Conservation (phyloP, 2,888 invertebrate genomes). For the Arge pagana region DNA sequence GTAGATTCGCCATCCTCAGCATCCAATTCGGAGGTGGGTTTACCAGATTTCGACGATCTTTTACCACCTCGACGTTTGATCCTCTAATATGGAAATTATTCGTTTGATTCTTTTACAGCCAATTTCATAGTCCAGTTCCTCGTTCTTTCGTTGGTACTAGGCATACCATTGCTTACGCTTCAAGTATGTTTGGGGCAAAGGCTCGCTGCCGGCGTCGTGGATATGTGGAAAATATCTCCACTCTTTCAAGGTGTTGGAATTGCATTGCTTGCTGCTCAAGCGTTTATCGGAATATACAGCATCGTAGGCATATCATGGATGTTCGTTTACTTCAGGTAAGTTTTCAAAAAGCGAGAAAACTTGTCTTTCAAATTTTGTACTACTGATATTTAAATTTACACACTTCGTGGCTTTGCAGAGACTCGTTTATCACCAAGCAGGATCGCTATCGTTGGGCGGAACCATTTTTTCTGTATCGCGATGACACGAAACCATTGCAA, state of each 20-base stretch:
- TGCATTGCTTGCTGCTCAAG: slow-evolving; percentile 77
- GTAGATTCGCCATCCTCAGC: slow-evolving; percentile 83
- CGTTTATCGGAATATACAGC: slow-evolving; percentile 83
- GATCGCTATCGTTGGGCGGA: slow-evolving; percentile 83
- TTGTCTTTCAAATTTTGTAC: no score
- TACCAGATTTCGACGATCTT: background rate
- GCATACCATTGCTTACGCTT: slow-evolving; percentile 83
- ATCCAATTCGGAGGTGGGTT: slow-evolving; percentile 81
- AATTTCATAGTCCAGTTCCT: slow-evolving; percentile 89
- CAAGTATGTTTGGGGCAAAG: slow-evolving; percentile 86
- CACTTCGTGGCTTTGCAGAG: slow-evolving; percentile 53
- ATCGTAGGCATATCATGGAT: slow-evolving; percentile 90
- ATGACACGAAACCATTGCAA: slow-evolving; percentile 59
- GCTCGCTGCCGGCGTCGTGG: slow-evolving; percentile 81
- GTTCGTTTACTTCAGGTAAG: slow-evolving; percentile 75
- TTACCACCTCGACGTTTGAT: slow-evolving; percentile 7
- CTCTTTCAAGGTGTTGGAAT: slow-evolving; percentile 90
- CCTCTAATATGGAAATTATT: slow-evolving; percentile 7
- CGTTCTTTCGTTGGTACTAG: slow-evolving; percentile 78
- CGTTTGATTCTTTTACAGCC: slow-evolving; percentile 61
- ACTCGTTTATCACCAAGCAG: slow-evolving; percentile 81
- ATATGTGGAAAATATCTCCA: slow-evolving; percentile 93
- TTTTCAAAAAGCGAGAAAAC: background rate
- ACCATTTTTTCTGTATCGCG: slow-evolving; percentile 71
- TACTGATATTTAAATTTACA: no score